A percentile compares a stretch with the other conserved stretches of the same genome.
These are phyloP conservation scores for Holocentrus rufus DNA, from an alignment of 2,797 vertebrate species.

Conservation along the genomic window DNA sequence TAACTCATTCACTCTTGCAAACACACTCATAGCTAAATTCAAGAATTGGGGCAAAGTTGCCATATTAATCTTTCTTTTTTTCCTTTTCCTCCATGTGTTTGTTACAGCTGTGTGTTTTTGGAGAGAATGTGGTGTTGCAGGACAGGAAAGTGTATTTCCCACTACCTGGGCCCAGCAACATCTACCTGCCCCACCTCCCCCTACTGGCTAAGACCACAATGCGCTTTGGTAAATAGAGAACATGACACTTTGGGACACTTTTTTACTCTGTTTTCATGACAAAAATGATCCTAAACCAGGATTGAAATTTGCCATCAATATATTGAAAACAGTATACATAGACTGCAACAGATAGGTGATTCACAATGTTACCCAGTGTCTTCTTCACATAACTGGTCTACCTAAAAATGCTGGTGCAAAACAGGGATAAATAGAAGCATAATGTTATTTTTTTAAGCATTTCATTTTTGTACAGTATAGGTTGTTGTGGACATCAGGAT, in stretches of 20 bases:
- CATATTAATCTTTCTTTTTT: neutral
- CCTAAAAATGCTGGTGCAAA: too few species aligned
- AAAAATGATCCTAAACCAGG: too few species aligned
- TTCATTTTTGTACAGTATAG: neutral
- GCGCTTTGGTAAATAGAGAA: constrained; percentile 83
- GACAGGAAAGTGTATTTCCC: constrained; percentile 71
- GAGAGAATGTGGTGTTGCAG: constrained; percentile 76
- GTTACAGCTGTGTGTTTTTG: constrained; percentile 84
- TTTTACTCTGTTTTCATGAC: too few species aligned
- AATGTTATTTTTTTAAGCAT: neutral
- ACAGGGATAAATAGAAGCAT: too few species aligned
- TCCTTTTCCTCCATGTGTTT: neutral
- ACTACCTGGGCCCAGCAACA: constrained; percentile 81
- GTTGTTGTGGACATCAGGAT: neutral
- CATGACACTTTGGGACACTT: neutral
- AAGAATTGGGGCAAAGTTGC: neutral
- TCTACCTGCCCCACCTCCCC: constrained; percentile 87
- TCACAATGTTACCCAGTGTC: too few species aligned
- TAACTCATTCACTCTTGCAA: neutral
- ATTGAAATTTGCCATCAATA: too few species aligned
- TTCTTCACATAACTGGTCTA: too few species aligned
- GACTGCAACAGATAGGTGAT: too few species aligned
- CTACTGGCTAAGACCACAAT: constrained; percentile 86
- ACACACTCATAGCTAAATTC: neutral
- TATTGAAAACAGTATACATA: too few species aligned